Base-by-base conservation (phyloP, 2,113 vertebrate genomes). In the Cichladusa arquata region DNA sequence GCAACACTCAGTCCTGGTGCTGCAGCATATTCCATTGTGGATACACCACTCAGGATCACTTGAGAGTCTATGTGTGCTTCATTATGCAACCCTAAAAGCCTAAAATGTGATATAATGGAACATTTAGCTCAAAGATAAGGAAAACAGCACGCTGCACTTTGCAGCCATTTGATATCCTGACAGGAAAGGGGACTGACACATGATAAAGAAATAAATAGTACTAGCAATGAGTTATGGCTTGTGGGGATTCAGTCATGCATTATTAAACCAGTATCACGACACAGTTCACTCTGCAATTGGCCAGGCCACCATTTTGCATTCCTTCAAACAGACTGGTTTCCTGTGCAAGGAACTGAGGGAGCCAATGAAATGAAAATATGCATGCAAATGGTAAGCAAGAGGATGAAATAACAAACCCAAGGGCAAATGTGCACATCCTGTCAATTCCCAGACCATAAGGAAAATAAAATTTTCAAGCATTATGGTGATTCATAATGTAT, bases 81-180 rank as follows among this genome's bases (percentile, higher is more conserved):
- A 83, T 94, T 93, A 95, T 86, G 69, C 3, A 3, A 47, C 58
- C 44, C 77, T 95, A 90, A 90, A 90, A 95, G 95, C 78, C 79
- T 77, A 90, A 89, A 95, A 91, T 60, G 85, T 84, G 88, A 83
- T 94, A 88, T 84, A 88, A 83, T 74, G 76, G 88, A 88, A 83
- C 76, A 56, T 94, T 94, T 93, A 92, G 56, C 85, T 86, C 60
- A 70, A 92, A 96, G 94, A 93, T 96, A 96, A 96, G 94, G 88
- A 86, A 88, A 96, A 64, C 50, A 65, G 66, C 71, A 38, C 0
- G 0, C 81, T 88, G 93, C 91, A 95, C 93, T 96, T 96, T 94
- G 83, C 40, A 78, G 94, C 60, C 60, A 96, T 92, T 95, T 92
- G 90, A 92, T 95, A 97, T 88, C 79, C 90, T 93, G 90, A 83